Evolutionary conservation across 64 coral and sea anemone species (phyloP).

Genomic region (Orbicella faveolata): DNA sequence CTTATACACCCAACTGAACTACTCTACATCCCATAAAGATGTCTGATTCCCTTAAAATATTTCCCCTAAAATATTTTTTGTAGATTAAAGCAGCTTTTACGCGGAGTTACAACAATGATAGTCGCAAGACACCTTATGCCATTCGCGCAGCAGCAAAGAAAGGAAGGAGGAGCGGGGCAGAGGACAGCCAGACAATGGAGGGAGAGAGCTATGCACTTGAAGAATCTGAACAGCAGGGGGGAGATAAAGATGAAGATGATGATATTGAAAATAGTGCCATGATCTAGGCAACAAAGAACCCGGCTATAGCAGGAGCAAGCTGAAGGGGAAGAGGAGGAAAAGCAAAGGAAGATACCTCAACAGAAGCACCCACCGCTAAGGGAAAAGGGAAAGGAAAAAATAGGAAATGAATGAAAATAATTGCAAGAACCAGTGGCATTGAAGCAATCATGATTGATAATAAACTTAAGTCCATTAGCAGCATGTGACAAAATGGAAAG

Average conservation of each 20-base stretch:
- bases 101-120: constrained; percentile 86
- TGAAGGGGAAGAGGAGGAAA: constrained; percentile 39
- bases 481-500: no score
- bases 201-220: constrained; percentile 14
- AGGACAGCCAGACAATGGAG: constrained; percentile 5
- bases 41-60: no score
- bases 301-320: constrained; percentile 25
- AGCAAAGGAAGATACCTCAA: background rate
- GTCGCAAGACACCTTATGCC: constrained; percentile 83
- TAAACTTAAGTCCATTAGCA: no score
- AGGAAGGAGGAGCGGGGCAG: no score
- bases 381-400: constrained; percentile 65
- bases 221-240: background rate
- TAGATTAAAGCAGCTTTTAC: constrained; percentile 88
- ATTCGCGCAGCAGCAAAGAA: no score
- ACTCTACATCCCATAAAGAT: no score
- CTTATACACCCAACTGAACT: no score
- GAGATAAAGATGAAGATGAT: no score
- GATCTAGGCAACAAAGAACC: constrained; percentile 55
- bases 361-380: constrained; percentile 55
- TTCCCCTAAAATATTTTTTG: background rate
- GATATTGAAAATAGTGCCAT: no score
- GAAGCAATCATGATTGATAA: no score
- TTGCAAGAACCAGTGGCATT: no score
- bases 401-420: background rate